phyloP scores from a whole-genome alignment of 2,113 vertebrate species.

The Paratilapia polleni region DNA sequence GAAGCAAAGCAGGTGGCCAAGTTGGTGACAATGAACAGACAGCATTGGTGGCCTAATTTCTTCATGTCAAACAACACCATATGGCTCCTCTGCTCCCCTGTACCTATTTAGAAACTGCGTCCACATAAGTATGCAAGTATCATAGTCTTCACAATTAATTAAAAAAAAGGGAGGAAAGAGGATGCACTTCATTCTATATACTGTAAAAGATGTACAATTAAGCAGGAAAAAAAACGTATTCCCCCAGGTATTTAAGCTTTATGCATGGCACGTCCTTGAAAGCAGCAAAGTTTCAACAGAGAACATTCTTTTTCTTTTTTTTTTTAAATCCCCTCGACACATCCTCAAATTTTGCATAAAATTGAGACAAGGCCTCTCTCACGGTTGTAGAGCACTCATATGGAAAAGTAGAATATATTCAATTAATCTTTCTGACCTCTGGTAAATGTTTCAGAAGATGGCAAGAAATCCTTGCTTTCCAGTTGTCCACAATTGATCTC shows the following conservation, averaged over 20 bases:
- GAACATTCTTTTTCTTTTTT: slow-evolving; percentile 37
- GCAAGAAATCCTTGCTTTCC: slow-evolving; percentile 43
- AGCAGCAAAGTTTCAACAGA: slow-evolving; percentile 71
- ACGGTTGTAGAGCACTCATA: slow-evolving; percentile 24
- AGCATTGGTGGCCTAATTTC: slow-evolving; percentile 84
- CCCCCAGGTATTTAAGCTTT: slow-evolving; percentile 74
- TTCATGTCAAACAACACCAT: slow-evolving; percentile 84
- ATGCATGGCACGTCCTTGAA: slow-evolving; percentile 80
- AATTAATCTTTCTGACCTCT: slow-evolving; percentile 66
- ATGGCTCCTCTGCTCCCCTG: slow-evolving; percentile 77
- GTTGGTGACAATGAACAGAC: slow-evolving; percentile 83
- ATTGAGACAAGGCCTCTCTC: slow-evolving; percentile 61
- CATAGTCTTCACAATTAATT: slow-evolving; percentile 81
- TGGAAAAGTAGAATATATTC: slow-evolving; percentile 56
- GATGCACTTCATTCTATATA: slow-evolving; percentile 60
- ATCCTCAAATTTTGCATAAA: slow-evolving; percentile 71
- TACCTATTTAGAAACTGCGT: slow-evolving; percentile 78
- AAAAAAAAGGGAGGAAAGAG: slow-evolving; percentile 68
- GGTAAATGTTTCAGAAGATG: slow-evolving; percentile 33
- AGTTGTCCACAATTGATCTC: not conserved
- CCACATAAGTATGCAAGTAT: slow-evolving; percentile 77
- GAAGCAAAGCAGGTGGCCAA: slow-evolving; percentile 77
- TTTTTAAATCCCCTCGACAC: slow-evolving; percentile 27
- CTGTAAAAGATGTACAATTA: slow-evolving; percentile 58
- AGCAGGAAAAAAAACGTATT: slow-evolving; percentile 24